phyloP scores from a whole-genome alignment of 2,888 invertebrate genomes.

The Lissonota sp. region DNA sequence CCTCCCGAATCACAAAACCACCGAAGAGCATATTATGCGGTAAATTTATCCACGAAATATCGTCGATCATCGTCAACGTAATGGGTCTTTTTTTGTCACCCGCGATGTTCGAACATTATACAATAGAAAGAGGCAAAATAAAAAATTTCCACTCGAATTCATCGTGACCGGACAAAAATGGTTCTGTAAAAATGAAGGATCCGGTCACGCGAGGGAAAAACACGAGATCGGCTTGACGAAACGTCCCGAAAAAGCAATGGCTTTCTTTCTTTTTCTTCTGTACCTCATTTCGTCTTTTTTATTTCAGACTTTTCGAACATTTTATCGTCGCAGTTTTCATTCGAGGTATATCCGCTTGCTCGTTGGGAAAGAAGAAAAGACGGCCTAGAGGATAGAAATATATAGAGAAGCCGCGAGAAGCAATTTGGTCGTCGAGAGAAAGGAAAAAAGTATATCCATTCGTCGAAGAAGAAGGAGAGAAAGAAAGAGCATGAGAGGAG shows the following conservation, averaged over 20 bases:
- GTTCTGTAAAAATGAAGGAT: too few species aligned
- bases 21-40: constrained; percentile 2
- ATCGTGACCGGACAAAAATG: not conserved
- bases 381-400: constrained; percentile 6
- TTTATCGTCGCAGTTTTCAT: not conserved
- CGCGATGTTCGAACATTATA: not conserved
- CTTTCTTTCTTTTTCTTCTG: not conserved
- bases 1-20: not conserved
- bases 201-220: too few species aligned
- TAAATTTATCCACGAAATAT: constrained; percentile 8
- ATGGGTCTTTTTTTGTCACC: not conserved
- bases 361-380: not conserved
- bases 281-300: not conserved
- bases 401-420: constrained; percentile 23
- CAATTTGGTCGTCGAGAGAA: constrained; percentile 45
- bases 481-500: constrained; percentile 6
- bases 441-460: constrained; percentile 52
- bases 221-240: too few species aligned
- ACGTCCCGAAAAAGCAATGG: too few species aligned
- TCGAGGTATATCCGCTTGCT: not conserved
- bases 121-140: not conserved
- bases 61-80: too few species aligned
- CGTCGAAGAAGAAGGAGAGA: constrained; percentile 34
- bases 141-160: not conserved
- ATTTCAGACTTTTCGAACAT: not conserved